Base-by-base conservation (phyloP, 1,140 invertebrate species). In the Diachasma alloeum region DNA sequence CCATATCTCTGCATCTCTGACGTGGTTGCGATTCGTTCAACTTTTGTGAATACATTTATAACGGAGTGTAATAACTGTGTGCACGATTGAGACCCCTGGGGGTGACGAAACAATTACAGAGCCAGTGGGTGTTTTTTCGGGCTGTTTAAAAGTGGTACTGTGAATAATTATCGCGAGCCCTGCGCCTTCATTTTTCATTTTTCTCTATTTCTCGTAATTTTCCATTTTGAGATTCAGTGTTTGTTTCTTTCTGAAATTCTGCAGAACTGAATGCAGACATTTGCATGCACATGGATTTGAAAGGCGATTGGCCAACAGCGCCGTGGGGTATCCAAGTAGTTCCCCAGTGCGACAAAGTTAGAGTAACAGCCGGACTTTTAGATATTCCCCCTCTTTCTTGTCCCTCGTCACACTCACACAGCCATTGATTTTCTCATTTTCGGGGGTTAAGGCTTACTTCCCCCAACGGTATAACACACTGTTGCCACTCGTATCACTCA, bases 21-120 rank as follows among this genome's bases (percentile, higher is more conserved):
- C 75, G 81, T 79, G 80, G 70, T 80, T 72, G 72, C 79, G 79
- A 74, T 76, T 53, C 48, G 48, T 53, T 53, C 48, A 53, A 53
- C n/a, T 53, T 53, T 56, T 76, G 77, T 69, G 77, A 79, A 68
- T 53, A 72, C 70, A 75, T 69, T 75, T 63, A 78, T 74, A 79
- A 77, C 72, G 79, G 59, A 76, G 0, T 66, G 31, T 22, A 66
- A 66, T 11, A 36, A 26, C 31, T 13, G 4, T 31, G 59, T 66
- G 59, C 31, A 36, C 9, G 59, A 66, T 66, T 66, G 59, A 31
- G 31, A 22, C 59, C 59, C 59, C 15, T 36, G 59, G 24, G 59
- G 22, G 59, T 66, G 26, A 31, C 59, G 59, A 66, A 66, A 66
- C 31, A 66, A 66, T 66, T 66, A 66, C 24, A 66, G 22, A 66